phyloP scores from a whole-genome alignment of 2,888 invertebrate species.

The Tipula vernalis region DNA sequence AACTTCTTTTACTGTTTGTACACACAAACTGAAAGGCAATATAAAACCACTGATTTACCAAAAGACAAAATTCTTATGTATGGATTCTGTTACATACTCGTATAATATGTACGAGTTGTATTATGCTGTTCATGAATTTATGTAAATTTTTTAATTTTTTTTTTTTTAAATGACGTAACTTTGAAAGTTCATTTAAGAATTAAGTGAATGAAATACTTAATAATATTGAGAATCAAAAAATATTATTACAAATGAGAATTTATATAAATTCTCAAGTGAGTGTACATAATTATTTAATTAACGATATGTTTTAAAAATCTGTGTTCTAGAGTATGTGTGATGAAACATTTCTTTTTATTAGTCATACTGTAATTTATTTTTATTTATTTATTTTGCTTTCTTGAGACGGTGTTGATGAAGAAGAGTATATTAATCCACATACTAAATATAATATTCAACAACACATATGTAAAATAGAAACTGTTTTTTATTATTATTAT shows the following conservation, averaged over 20 bases:
- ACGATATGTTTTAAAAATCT: not conserved
- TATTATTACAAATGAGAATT: not conserved
- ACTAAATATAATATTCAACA: not conserved
- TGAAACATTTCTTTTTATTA: not conserved
- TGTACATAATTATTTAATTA: not conserved
- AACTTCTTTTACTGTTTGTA: not conserved
- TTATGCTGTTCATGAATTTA: not conserved
- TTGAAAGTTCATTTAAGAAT: not conserved
- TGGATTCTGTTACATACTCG: not conserved
- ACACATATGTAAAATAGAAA: not conserved
- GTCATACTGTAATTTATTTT: not conserved
- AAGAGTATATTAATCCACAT: not conserved
- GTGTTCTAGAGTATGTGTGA: not conserved
- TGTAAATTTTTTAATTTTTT: not conserved
- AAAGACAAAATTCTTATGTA: not conserved
- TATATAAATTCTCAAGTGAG: not conserved
- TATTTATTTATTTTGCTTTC: not conserved
- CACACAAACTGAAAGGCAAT: not conserved
- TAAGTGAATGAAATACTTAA: not conserved
- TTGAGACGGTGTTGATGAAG: not conserved
- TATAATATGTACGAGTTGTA: not conserved
- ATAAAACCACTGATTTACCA: not conserved
- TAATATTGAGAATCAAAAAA: not conserved
- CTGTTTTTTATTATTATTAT: not conserved
- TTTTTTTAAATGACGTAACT: not conserved